Conservation (phyloP, 2,797 vertebrate species). For the Sorex maritimensis region DNA sequence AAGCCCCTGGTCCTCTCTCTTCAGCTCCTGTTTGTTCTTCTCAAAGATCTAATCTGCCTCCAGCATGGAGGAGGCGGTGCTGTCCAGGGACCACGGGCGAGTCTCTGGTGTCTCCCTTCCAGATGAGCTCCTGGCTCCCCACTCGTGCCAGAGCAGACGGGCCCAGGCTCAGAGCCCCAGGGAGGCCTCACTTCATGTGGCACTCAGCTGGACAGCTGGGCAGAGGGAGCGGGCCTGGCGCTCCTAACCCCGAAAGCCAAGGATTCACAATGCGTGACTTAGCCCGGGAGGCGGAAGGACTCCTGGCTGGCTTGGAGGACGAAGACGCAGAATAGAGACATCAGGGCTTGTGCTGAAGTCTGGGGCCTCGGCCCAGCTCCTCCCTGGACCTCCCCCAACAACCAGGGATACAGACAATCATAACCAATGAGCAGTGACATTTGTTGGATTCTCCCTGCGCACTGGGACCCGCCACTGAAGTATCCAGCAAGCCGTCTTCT, state of each 20-base stretch:
- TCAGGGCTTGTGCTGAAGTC: background rate
- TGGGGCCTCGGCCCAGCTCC: background rate
- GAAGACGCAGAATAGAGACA: slow-evolving; percentile 25
- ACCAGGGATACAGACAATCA: slow-evolving; percentile 1
- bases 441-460: background rate
- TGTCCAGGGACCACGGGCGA: background rate
- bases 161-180: background rate
- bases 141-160: background rate
- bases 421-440: background rate
- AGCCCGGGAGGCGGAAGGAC: background rate
- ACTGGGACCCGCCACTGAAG: background rate
- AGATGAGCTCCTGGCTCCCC: background rate
- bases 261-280: slow-evolving; percentile 17
- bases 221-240: background rate
- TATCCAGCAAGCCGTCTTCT: background rate
- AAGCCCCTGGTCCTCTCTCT: no score
- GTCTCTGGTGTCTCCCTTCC: background rate
- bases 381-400: background rate
- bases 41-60: background rate
- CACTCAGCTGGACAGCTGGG: slow-evolving; percentile 3
- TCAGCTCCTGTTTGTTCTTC: background rate
- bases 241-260: background rate
- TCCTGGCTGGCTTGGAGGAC: background rate
- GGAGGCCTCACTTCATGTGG: slow-evolving; percentile 13
- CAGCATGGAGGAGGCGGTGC: background rate